Base-by-base conservation (phyloP, 92 coral and sea anemone species). In the Phymanthus crucifer region DNA sequence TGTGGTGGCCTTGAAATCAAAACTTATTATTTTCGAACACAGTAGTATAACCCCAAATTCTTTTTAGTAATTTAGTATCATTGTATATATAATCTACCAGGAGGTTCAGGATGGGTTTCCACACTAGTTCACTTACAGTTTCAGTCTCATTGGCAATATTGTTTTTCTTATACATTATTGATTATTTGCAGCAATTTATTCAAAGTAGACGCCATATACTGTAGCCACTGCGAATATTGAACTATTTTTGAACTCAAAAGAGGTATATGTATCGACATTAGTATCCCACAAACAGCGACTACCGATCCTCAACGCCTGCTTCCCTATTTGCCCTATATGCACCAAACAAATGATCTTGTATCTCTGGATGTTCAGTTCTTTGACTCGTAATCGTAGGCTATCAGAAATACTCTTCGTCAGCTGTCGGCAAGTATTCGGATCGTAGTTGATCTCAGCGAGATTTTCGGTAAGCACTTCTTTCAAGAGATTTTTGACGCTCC, bases 201-300 rank as follows among this genome's bases (percentile, higher is more conserved):
- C 99, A 78, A 88, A 95, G 66, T 95, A 94, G 37, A 94, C 85
- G 0, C 97, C 99, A 71, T 86, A 93, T 1, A 95, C 99, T 9
- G 91, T 89, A 12, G 98, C 99, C 8, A 94, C 83, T 0, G 97
- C 99, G 87, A 95, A 95, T 26, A 95, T 58, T 0, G 98, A 93
- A 12, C 90, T 89, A 66, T 93, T 95, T 66, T 89, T 89, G 69
- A 85, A 95, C 32, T 93, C 93, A 50, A 73, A 94, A 46, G 98
- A 90, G 11, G 92, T 80, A 40, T 73, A 95, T 19, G 95, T 90
- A 84, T 95, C 99, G 68, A 80, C 80, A 56, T 61, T 85, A 23
- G 87, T 80, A 61, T 95, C 98, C 99, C 99, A 95, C 18, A 95
- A 77, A 78, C 99, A 95, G 11, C 99, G 92, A 66, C 99, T 95